Conservation (phyloP, 2,113 vertebrate genomes). For the Gymnogyps californianus region DNA sequence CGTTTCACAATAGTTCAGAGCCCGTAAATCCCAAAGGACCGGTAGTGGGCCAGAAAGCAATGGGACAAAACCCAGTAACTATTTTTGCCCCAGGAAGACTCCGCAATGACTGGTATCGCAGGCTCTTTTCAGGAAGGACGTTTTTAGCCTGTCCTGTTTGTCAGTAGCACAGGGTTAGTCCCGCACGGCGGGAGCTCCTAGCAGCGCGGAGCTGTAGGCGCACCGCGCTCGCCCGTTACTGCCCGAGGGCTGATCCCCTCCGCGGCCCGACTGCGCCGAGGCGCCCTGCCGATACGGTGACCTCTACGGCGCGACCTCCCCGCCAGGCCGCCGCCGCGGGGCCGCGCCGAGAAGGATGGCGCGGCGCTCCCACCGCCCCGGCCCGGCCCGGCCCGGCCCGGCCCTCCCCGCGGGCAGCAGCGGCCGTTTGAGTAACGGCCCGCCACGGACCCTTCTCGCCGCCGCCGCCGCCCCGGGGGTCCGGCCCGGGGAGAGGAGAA, state of each 20-base stretch:
- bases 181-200: background rate
- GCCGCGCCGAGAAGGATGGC: no score
- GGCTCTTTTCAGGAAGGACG: accelerated
- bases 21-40: background rate
- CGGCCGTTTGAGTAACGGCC: background rate
- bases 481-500: background rate
- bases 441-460: background rate
- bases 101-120: accelerated
- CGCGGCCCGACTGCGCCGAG: background rate
- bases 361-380: no score
- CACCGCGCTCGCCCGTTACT: background rate
- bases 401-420: background rate
- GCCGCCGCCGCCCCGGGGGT: no score
- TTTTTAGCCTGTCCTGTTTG: accelerated
- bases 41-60: background rate
- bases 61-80: accelerated
- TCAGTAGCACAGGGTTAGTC: no score
- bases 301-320: background rate
- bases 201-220: background rate
- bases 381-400: no score
- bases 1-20: accelerated
- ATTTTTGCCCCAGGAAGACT: background rate
- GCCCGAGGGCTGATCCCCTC: background rate
- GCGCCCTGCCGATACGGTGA: background rate
- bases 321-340: background rate